Percentiles rank a stretch among this genome's conserved stretches.
Evolutionary conservation across 2,888 invertebrate species (phyloP).

Genomic region (Trichogramma dendrolimi): DNA sequence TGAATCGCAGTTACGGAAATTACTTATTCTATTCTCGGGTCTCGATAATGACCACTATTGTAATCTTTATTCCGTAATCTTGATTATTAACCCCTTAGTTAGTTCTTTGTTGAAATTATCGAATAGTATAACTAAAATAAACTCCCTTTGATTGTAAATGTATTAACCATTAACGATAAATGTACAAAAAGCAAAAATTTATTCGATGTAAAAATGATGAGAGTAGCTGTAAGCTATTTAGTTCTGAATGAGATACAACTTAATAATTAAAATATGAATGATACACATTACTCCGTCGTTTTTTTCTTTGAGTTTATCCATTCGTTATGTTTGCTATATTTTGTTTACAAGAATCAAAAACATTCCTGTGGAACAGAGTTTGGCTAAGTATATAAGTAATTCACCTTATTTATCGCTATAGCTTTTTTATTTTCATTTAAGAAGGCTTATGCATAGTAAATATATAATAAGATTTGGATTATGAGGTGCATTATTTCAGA

Average conservation of each 20-base stretch:
- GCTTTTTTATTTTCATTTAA: constrained; percentile 24
- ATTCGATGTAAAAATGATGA: neutral
- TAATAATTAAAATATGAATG: neutral
- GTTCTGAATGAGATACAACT: no score
- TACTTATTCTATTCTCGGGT: no score
- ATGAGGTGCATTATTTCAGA: constrained; percentile 25
- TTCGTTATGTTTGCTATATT: constrained; percentile 24
- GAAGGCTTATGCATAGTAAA: neutral
- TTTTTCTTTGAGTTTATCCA: constrained; percentile 4
- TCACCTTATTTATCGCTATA: constrained; percentile 22
- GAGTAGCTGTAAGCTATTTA: neutral
- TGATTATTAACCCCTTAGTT: no score
- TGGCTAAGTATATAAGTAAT: constrained; percentile 13
- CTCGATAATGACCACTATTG: no score
- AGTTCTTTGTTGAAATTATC: no score
- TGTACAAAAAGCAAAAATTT: no score
- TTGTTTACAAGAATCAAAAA: constrained; percentile 24
- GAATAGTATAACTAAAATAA: no score
- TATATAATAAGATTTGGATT: no score
- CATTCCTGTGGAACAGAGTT: constrained; percentile 26
- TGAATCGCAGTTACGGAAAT: no score
- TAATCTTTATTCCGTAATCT: no score
- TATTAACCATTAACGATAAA: no score
- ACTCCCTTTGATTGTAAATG: no score
- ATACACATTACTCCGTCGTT: constrained; percentile 1